A percentile compares a stretch with the other conserved stretches of the same genome.
These are phyloP conservation scores for Anastrepha obliqua DNA, from an alignment of 1,140 invertebrate species.

Conservation along the genomic window DNA sequence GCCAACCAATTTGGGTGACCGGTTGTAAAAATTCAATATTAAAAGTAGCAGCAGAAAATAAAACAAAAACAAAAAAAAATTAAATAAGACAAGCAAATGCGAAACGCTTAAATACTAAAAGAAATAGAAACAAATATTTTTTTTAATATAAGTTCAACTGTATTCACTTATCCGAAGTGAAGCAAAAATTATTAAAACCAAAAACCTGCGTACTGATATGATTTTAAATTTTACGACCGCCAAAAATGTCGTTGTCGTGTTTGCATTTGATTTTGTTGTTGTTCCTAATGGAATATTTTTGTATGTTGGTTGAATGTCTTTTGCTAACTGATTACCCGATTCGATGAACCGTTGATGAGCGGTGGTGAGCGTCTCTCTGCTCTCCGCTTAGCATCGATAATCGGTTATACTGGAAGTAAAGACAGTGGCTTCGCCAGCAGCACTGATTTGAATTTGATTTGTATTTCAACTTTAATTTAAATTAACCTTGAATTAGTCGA, in stretches of 20 bases:
- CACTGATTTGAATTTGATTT: no score
- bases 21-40: conserved; percentile 43
- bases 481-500: conserved; percentile 26
- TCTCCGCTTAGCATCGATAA: not conserved
- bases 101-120: conserved; percentile 12
- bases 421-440: not conserved
- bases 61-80: not conserved
- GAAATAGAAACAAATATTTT: conserved; percentile 9
- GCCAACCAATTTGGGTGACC: conserved; percentile 33
- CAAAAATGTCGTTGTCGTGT: conserved; percentile 16
- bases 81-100: conserved; percentile 12
- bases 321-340: not conserved
- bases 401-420: not conserved
- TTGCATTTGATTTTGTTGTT: not conserved
- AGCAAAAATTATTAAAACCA: not conserved
- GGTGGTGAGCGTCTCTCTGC: not conserved
- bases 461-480: not conserved
- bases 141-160: no score
- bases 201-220: conserved; percentile 27
- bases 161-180: not conserved
- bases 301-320: conserved; percentile 1
- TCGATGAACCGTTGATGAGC: conserved; percentile 33
- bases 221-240: conserved; percentile 27
- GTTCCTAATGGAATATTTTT: not conserved
- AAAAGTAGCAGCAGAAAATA: not conserved